Conservation (phyloP, 2,113 vertebrate species). For the Calidris pygmaea region DNA sequence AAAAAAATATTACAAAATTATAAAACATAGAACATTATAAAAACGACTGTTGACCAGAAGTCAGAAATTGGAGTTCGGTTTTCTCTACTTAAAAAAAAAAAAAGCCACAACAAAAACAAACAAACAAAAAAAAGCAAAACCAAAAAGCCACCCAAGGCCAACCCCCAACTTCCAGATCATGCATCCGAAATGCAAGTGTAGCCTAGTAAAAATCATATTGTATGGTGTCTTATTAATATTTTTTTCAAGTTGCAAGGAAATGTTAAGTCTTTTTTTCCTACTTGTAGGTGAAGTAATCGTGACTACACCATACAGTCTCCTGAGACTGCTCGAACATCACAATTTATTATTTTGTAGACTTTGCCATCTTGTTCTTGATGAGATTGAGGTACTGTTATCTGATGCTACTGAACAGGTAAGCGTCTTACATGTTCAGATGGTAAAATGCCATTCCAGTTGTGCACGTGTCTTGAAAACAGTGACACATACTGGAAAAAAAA, state of each 20-base stretch:
- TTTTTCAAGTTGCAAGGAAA: neutral
- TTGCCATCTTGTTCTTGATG: slow-evolving; percentile 87
- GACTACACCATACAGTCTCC: slow-evolving; percentile 83
- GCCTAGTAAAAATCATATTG: fast-evolving
- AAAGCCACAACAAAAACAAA: neutral
- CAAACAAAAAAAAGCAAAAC: too few species aligned
- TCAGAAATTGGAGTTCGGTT: neutral
- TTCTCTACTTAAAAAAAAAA: neutral
- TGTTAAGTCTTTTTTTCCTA: neutral
- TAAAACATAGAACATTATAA: neutral
- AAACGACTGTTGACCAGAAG: neutral
- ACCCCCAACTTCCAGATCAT: neutral
- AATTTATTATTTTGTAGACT: slow-evolving; percentile 81
- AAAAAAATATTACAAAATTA: neutral
- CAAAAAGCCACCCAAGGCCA: neutral
- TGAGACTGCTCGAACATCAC: slow-evolving; percentile 78
- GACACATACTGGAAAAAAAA: neutral
- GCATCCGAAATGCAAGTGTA: neutral
- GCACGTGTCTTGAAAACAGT: neutral
- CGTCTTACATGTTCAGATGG: neutral
- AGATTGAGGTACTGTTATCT: slow-evolving; percentile 78
- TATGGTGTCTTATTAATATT: neutral
- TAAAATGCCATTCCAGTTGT: neutral
- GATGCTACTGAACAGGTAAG: slow-evolving; percentile 81
- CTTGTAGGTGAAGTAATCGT: slow-evolving; percentile 83